A percentile compares a stretch with the other conserved stretches of the same genome.
Evolutionary conservation across 2,888 invertebrate species (phyloP).

Genomic region (Artemia sinica): DNA sequence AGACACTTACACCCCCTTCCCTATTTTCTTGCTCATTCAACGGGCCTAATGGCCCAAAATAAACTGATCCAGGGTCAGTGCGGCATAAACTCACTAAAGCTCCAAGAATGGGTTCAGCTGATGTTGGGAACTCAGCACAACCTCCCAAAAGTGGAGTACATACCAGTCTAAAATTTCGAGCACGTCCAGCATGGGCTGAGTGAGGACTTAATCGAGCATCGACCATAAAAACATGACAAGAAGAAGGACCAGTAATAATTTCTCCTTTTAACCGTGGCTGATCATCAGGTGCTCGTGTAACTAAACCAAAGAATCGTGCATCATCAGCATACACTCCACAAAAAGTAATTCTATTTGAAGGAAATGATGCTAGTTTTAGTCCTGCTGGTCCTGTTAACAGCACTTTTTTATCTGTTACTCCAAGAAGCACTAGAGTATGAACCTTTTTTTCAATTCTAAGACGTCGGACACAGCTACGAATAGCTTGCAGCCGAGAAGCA

Average conservation of each 20-base stretch:
- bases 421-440: conserved; percentile 27
- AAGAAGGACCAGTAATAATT: conserved; percentile 45
- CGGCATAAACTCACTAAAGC: conserved; percentile 41
- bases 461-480: conserved; percentile 71
- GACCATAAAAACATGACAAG: conserved; percentile 87
- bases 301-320: conserved; percentile 74
- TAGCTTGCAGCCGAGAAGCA: conserved; percentile 28
- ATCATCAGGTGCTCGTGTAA: conserved; percentile 40
- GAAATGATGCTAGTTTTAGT: conserved; percentile 65
- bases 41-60: neutral
- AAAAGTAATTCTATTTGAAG: conserved; percentile 65
- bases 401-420: conserved; percentile 46
- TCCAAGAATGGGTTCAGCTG: conserved; percentile 46
- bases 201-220: conserved; percentile 72
- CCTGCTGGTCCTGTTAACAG: conserved; percentile 60
- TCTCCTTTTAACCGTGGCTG: conserved; percentile 3
- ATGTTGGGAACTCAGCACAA: conserved; percentile 76
- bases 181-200: conserved; percentile 55
- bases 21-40: conserved; percentile 9
- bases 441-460: conserved; percentile 70
- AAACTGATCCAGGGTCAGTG: conserved; percentile 12
- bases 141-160: conserved; percentile 45
- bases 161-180: conserved; percentile 63
- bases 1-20: conserved; percentile 19
- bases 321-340: conserved; percentile 81